Base-by-base conservation (phyloP, 2,113 vertebrate species). In the Lagopus muta region DNA sequence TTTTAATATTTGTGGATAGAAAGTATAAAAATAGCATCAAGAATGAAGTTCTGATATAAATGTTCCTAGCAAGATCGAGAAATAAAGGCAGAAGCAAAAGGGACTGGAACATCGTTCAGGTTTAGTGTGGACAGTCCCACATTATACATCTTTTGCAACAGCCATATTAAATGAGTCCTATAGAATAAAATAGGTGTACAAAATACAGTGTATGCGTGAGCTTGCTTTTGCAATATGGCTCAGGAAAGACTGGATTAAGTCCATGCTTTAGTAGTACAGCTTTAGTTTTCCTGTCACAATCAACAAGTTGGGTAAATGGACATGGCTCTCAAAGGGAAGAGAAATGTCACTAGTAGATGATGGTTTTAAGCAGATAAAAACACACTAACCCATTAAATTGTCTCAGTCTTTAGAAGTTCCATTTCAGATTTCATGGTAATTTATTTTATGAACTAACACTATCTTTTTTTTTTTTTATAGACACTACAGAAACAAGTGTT, bases 401-500 rank as follows among this genome's bases (percentile, higher is more conserved):
- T 79, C 42, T 91, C 70, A 70, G 5, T 86, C 22, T 82, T 13
- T 77, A 86, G 52, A 90, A 76, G 2, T 71, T 83, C 57, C 73
- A 67, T 88, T 86, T 91, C 38, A 83, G 7, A 73, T 71, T 70
- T 57, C 48, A 48, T 84, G 40, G 48, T 94, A 60, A 77, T 88
- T 84, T 86, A 10, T 48, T 50, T 70, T 94, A 74, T 57, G 67
- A 86, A 80, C 67, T 92, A 86, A 93, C 69, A 42, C 45, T 58
- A 61, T 93, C 52, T 40, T 92, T 94, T 97, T 90, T 38, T 38
- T 40, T 40, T 90, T 55, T 97, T 96, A 24, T 95, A 99, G 99
- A 99, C 96, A 98, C 98, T 28, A 99, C 99, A 28, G 99, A 99
- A 97, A 98, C 99, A 7, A 99, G 98, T 83, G 99, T 99, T 92